A percentile compares a stretch with the other conserved stretches of the same genome.
Evolutionary conservation across 2,797 vertebrate species (phyloP).

Genomic region (Falco rusticolus): DNA sequence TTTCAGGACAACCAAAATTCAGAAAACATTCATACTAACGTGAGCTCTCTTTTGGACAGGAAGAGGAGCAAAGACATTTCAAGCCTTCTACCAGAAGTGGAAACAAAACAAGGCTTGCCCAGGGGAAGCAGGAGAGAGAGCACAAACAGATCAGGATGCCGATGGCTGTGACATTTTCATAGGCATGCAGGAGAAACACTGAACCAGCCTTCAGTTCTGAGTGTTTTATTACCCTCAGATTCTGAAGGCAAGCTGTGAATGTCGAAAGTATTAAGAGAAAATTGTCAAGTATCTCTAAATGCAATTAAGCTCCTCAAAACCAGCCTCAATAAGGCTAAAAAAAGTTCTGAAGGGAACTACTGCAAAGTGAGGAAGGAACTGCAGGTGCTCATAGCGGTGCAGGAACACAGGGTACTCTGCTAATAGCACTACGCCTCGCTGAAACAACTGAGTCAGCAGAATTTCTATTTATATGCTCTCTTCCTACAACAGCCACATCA

Average conservation of each 20-base stretch:
- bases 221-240: not conserved
- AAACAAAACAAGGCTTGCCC: not conserved
- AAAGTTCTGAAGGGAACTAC: conserved; percentile 50
- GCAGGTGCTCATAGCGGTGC: conserved; percentile 60
- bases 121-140: not conserved
- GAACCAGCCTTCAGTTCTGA: not conserved
- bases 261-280: not conserved
- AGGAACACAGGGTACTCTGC: conserved; percentile 65
- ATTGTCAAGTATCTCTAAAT: conserved; percentile 15
- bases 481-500: conserved; percentile 40
- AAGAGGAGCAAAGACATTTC: not conserved
- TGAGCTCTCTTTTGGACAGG: not conserved
- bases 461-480: conserved; percentile 62
- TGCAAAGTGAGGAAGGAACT: conserved; percentile 63
- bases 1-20: not conserved
- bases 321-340: not conserved
- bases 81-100: not conserved
- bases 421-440: conserved; percentile 46
- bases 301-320: conserved; percentile 13
- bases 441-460: conserved; percentile 68
- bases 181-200: not conserved
- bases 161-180: not conserved
- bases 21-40: not conserved
- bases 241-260: not conserved
- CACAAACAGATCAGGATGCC: not conserved